Base-by-base conservation (phyloP, 2,113 vertebrate species). In the Urocitellus parryii region DNA sequence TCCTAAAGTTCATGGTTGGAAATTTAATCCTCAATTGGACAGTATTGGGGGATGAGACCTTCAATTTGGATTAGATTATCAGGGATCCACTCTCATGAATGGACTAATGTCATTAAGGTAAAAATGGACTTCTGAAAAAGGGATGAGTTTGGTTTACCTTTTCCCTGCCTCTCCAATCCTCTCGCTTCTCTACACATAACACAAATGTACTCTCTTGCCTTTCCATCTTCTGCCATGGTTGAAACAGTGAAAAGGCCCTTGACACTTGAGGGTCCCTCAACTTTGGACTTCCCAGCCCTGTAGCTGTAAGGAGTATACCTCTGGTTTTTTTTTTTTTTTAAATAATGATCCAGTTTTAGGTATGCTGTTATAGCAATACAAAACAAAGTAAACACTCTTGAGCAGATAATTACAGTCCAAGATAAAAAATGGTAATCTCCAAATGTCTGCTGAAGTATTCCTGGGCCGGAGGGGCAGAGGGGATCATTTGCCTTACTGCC, bases 401-500 rank as follows among this genome's bases (percentile, higher is more conserved):
- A 39, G 27, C 13, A 67, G 51, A 48, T 45, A 18, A 48, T 63
- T 39, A 27, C 22, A 65, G 58, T 37, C 61, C 27, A 42, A 68
- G 34, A 12, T 39, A 27, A 63, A 61, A 70, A 72, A 48, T 8
- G 4, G 13, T n/a, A 17, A 42, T 12, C 53, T n/a, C 29, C 80
- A n/a, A 3, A 37, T 18, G 3, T 27, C 16, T 12, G 1, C 24
- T 5, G 20, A n/a, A 5, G 8, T 17, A 63, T 32, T 34, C 29
- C 53, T 27, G 2, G 63, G 7, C 34, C 29, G 29, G 56, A 17
- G 48, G 18, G 8, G 8, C 20, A 17, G 34, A 7, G 2, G 29
- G 34, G 29, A 10, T 11, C 27, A 4, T 37, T 25, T 39, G 9
- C 0, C 0, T 37, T 22, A 2, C 17, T 24, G 25, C 12, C n/a